Evolutionary conservation across 2,797 vertebrate genomes (phyloP).

Genomic region (Hemitrygon akajei): DNA sequence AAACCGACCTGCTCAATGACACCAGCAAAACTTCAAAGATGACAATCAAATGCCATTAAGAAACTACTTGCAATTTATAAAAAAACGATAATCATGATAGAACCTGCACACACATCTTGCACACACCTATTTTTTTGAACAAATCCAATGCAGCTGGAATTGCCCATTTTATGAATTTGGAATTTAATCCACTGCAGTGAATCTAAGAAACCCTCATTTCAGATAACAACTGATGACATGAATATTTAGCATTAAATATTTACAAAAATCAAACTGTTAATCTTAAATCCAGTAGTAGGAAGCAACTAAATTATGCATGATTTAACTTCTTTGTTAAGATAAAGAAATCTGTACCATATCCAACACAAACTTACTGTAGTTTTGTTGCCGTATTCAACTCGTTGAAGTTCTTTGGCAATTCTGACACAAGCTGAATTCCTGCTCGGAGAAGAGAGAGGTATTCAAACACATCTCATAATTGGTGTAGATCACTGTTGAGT

Average conservation of each 20-base stretch:
- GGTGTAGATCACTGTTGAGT: background rate
- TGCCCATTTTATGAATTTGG: background rate
- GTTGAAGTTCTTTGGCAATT: slow-evolving; percentile 3
- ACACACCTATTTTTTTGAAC: background rate
- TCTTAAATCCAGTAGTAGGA: background rate
- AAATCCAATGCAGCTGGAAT: background rate
- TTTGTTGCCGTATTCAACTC: background rate
- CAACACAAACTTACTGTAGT: slow-evolving; percentile 14
- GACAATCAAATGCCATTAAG: background rate
- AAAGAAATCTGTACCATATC: background rate
- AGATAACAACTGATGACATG: background rate
- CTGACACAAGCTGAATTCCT: slow-evolving; percentile 16
- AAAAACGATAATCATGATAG: background rate
- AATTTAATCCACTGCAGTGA: background rate
- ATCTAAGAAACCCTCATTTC: background rate
- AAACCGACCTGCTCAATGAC: background rate
- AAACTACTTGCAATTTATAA: background rate
- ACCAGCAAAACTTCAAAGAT: slow-evolving; percentile 6
- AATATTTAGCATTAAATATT: background rate
- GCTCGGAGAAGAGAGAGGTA: background rate
- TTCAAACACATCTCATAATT: background rate
- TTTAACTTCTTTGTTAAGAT: background rate
- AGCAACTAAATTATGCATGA: background rate
- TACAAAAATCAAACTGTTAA: background rate
- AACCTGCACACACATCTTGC: background rate